These are phyloP conservation scores for Toxotes lorentzi DNA, from an alignment of 2,797 vertebrate genomes.

Conservation along the genomic window DNA sequence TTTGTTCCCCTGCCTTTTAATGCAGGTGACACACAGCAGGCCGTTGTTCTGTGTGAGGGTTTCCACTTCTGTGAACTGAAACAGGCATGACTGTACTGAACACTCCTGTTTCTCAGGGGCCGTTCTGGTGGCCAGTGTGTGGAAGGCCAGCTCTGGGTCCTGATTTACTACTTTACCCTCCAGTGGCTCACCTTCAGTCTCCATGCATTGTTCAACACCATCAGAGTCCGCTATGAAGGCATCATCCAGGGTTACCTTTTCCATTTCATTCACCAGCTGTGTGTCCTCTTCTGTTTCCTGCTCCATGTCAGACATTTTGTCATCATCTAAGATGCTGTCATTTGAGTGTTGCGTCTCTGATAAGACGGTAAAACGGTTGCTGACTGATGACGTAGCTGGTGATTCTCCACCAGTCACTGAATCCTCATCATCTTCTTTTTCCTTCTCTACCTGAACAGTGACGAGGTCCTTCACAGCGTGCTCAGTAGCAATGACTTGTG, in stretches of 20 bases:
- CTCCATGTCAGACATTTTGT: conserved; percentile 47
- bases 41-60: conserved; percentile 92
- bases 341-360: conserved; percentile 70
- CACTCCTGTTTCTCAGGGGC: conserved; percentile 85
- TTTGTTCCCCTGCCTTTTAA: conserved; percentile 77
- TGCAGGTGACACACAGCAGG: conserved; percentile 93
- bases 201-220: conserved; percentile 50
- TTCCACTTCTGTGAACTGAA: conserved; percentile 95
- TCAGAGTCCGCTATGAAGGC: conserved; percentile 63
- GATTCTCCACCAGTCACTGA: conserved; percentile 45
- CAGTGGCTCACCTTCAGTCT: conserved; percentile 59
- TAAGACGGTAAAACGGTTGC: conserved; percentile 73
- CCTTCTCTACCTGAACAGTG: conserved; percentile 44
- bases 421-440: conserved; percentile 70
- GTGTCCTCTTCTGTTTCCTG: conserved; percentile 48
- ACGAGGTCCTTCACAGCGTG: conserved; percentile 49
- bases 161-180: conserved; percentile 78
- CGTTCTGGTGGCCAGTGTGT: conserved; percentile 87
- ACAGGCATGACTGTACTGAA: conserved; percentile 91
- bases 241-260: conserved; percentile 71
- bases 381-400: conserved; percentile 20
- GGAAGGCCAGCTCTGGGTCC: conserved; percentile 92
- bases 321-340: conserved; percentile 31
- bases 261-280: conserved; percentile 53
- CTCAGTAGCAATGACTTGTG: conserved; percentile 53